phyloP scores from a whole-genome alignment of 2,797 vertebrate species.

The Streptopelia turtur region DNA sequence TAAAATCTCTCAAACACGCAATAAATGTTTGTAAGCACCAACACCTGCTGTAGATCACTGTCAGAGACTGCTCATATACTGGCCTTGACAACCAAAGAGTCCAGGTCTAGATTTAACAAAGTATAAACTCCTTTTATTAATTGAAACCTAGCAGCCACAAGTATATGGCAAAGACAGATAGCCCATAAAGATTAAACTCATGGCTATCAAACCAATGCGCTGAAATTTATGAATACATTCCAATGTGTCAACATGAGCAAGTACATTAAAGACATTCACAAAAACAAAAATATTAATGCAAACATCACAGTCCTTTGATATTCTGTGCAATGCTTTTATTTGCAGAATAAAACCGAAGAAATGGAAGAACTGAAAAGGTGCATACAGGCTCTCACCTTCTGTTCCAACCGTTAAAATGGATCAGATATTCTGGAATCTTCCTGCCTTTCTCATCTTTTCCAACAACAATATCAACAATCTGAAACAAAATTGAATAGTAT shows the following conservation, averaged over 20 bases:
- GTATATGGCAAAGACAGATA: not conserved
- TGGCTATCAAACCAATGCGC: fast-evolving
- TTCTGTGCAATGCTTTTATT: not conserved
- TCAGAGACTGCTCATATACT: not conserved
- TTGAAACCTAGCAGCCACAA: not conserved
- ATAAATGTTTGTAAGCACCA: fast-evolving
- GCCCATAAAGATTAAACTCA: not conserved
- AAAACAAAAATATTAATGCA: not conserved
- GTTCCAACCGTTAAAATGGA: constrained; percentile 99
- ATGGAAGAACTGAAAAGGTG: not conserved
- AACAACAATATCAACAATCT: constrained; percentile 95
- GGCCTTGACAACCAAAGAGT: not conserved
- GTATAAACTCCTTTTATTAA: not conserved
- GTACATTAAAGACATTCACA: not conserved
- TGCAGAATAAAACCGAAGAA: not conserved
- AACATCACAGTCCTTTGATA: not conserved
- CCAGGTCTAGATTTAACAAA: not conserved
- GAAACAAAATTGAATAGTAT: constrained; percentile 51
- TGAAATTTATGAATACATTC: not conserved
- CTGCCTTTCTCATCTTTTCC: constrained; percentile 94
- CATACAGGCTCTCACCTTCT: constrained; percentile 85
- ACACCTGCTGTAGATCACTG: not conserved
- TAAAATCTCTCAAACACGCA: fast-evolving
- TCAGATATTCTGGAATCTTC: constrained; percentile 96
- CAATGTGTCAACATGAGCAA: not conserved